These are phyloP conservation scores for Spheniscus humboldti DNA, from an alignment of 2,797 vertebrate genomes.

Conservation along the genomic window DNA sequence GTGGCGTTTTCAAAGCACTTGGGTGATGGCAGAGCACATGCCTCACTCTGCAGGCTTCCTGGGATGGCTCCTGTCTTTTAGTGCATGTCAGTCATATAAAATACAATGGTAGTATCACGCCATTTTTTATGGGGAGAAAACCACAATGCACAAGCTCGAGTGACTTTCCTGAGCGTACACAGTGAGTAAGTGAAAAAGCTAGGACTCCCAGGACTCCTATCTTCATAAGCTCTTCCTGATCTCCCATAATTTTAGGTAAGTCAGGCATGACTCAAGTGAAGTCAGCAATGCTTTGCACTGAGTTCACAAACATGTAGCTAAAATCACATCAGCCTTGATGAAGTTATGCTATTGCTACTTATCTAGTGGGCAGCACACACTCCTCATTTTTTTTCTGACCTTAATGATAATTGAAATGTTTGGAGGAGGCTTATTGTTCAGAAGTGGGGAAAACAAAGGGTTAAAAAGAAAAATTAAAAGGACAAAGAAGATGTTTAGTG, in stretches of 20 bases:
- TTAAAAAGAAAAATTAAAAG: neutral
- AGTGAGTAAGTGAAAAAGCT: neutral
- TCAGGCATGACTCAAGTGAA: neutral
- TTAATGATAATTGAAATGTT: neutral
- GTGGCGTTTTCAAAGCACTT: conserved; percentile 24
- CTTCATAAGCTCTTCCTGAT: neutral
- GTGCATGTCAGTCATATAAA: neutral
- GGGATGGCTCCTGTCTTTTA: neutral
- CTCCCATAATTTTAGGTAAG: neutral
- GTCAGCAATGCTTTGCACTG: neutral
- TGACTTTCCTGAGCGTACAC: neutral
- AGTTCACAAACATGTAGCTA: neutral
- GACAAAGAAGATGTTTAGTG: neutral
- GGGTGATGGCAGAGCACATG: neutral
- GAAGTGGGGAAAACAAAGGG: neutral
- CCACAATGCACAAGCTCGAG: neutral
- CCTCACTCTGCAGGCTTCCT: neutral
- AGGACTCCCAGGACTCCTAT: neutral
- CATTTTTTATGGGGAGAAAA: neutral
- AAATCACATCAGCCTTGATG: neutral
- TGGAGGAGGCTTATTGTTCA: neutral
- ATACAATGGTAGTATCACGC: neutral
- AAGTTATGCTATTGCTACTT: neutral
- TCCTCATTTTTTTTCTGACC: neutral
- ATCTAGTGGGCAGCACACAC: neutral